phyloP scores from a whole-genome alignment of 2,797 vertebrate species.

The Cetoscarus ocellatus region DNA sequence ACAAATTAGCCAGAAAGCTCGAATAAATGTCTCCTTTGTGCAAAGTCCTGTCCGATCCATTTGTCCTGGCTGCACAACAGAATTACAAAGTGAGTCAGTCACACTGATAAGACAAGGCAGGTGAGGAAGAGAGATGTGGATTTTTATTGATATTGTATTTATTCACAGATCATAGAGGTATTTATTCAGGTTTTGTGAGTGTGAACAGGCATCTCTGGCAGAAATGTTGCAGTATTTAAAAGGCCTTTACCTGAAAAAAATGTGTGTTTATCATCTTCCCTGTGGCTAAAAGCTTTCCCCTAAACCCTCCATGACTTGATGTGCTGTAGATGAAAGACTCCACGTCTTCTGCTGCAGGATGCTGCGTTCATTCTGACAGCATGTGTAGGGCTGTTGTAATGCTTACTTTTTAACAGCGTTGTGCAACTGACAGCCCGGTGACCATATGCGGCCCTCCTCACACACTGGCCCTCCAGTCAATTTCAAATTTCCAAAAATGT shows the following conservation, averaged over 20 bases:
- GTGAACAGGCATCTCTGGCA: background rate
- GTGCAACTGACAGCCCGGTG: no score
- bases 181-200: background rate
- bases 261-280: constrained; percentile 13
- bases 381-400: constrained; percentile 24
- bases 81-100: constrained; percentile 3
- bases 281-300: constrained; percentile 1
- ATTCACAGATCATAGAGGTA: background rate
- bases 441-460: no score
- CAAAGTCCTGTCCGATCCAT: constrained; percentile 4
- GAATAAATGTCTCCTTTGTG: constrained; percentile 17
- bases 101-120: background rate
- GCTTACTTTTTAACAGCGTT: background rate
- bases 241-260: constrained; percentile 2
- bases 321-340: constrained; percentile 22
- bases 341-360: constrained; percentile 21
- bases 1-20: constrained; percentile 30
- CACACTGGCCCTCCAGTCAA: no score
- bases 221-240: constrained; percentile 4
- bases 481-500: no score
- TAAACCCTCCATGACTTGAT: constrained; percentile 9
- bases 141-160: constrained; percentile 7
- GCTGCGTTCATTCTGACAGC: constrained; percentile 29
- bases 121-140: constrained; percentile 5
- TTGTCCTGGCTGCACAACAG: constrained; percentile 4